Percentiles rank a stretch among this genome's conserved stretches.
phyloP scores from a whole-genome alignment of 2,888 invertebrate genomes.

The Latrodectus hesperus region DNA sequence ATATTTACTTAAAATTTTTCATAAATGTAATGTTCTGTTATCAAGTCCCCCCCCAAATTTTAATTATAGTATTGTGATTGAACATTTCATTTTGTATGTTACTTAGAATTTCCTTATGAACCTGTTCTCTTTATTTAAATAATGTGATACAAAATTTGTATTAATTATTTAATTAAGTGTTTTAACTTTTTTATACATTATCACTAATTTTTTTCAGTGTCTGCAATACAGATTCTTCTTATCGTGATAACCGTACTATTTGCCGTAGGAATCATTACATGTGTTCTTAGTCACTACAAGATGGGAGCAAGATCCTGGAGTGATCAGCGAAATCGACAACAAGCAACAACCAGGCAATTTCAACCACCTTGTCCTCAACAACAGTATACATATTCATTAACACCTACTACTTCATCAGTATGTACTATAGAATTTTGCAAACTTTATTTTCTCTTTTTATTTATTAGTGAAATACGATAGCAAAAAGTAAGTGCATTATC shows the following conservation, averaged over 20 bases:
- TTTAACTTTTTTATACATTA: background rate
- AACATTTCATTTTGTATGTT: too few relatives aligned
- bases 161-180: too few relatives aligned
- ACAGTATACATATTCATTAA: conserved; percentile 50
- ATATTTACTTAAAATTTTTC: too few relatives aligned
- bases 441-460: too few relatives aligned
- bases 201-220: conserved; percentile 63
- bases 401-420: conserved; percentile 59
- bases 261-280: conserved; percentile 69
- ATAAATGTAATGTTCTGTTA: too few relatives aligned
- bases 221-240: conserved; percentile 70
- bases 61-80: too few relatives aligned
- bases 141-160: too few relatives aligned
- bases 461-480: too few relatives aligned
- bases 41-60: too few relatives aligned
- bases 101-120: too few relatives aligned
- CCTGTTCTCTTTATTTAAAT: too few relatives aligned
- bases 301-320: conserved; percentile 72
- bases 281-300: conserved; percentile 71
- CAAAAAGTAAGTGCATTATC: too few relatives aligned
- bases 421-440: background rate
- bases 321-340: conserved; percentile 69
- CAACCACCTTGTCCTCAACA: conserved; percentile 58
- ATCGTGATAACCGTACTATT: conserved; percentile 71
- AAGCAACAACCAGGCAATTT: conserved; percentile 43